Conservation (phyloP, 2,113 vertebrate genomes). For the Clarias gariepinus region DNA sequence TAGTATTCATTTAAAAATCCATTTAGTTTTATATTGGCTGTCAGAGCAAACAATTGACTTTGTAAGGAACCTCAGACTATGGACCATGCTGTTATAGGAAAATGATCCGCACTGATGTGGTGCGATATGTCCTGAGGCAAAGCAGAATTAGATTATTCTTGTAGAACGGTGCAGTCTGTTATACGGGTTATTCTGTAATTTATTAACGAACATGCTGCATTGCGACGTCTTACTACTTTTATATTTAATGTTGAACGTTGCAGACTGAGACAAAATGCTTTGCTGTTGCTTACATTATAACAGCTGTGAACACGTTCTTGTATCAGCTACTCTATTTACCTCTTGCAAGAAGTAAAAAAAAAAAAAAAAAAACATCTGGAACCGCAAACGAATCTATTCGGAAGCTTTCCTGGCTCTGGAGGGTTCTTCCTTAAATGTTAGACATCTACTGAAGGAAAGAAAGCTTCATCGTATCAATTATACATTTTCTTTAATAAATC, state of each 20-base stretch:
- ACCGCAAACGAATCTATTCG: background rate
- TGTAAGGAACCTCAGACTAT: background rate
- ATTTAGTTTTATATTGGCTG: background rate
- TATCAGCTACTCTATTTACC: background rate
- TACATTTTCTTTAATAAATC: background rate
- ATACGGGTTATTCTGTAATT: too few species aligned
- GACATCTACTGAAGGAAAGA: background rate
- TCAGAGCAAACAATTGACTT: background rate
- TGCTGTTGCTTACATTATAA: background rate
- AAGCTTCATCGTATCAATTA: background rate
- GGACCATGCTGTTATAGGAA: background rate
- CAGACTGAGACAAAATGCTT: background rate
- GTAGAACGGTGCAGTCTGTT: background rate
- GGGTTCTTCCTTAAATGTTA: background rate
- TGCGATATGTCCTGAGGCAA: background rate
- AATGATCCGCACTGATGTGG: background rate
- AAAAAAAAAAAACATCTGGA: background rate
- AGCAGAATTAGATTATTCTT: background rate
- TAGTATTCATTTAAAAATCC: slow-evolving; percentile 2
- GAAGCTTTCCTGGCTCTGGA: background rate
- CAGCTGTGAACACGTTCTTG: background rate
- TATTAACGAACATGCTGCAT: background rate
- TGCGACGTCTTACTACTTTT: background rate
- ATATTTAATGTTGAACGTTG: background rate
- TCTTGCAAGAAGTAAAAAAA: background rate